A percentile compares a stretch with the other conserved stretches of the same genome.
Evolutionary conservation across 2,797 vertebrate genomes (phyloP).

Genomic region (Discoglossus pictus): DNA sequence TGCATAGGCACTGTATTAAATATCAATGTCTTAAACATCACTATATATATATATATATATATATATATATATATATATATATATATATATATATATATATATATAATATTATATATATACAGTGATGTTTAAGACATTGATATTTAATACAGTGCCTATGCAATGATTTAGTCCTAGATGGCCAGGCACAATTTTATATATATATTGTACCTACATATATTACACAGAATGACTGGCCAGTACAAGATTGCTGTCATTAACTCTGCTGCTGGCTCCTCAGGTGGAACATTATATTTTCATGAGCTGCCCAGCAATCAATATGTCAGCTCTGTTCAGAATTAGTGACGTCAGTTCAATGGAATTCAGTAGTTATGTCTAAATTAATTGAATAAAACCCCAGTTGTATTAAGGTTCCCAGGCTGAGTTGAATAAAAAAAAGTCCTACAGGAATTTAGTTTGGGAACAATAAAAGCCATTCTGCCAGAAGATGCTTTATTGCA

Average conservation of each 20-base stretch:
- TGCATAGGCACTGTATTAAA: no score
- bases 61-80: no score
- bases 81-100: no score
- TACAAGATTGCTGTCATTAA: background rate
- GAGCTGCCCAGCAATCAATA: background rate
- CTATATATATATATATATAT: no score
- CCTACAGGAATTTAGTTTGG: background rate
- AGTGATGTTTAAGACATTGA: no score
- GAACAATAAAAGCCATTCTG: conserved; percentile 3
- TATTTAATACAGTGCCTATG: no score
- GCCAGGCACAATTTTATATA: no score
- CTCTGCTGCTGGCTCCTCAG: background rate
- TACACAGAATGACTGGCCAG: background rate
- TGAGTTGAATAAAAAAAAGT: conserved; percentile 8
- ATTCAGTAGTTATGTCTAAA: conserved; percentile 10
- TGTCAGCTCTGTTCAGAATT: background rate
- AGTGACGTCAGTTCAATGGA: background rate
- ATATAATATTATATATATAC: no score
- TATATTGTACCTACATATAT: no score
- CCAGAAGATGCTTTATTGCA: conserved; percentile 15
- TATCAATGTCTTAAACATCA: no score
- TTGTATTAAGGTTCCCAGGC: background rate
- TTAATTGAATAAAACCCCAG: background rate
- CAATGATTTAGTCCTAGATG: no score
- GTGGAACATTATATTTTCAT: background rate